phyloP scores from a whole-genome alignment of 2,113 vertebrate genomes.

The Casuarius casuarius region DNA sequence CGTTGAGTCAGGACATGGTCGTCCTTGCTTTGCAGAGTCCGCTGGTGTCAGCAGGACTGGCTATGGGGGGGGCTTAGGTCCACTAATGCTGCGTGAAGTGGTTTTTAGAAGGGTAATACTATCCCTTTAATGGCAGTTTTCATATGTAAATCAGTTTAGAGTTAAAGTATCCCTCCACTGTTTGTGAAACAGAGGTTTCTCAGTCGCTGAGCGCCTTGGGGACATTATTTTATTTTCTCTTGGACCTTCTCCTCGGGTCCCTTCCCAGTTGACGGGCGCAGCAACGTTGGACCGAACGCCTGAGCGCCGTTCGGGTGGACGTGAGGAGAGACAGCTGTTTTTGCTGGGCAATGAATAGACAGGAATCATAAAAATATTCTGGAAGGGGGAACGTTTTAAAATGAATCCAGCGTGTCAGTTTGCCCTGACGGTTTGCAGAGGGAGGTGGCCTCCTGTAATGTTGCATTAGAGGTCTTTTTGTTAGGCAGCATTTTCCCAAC shows the following conservation, averaged over 20 bases:
- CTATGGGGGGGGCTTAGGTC: not conserved
- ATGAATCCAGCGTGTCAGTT: not conserved
- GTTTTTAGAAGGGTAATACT: not conserved
- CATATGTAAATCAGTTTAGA: not conserved
- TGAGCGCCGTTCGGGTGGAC: not conserved
- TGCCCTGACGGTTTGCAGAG: not conserved
- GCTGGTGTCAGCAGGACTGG: not conserved
- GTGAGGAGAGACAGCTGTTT: not conserved
- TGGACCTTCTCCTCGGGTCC: not conserved
- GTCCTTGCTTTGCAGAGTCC: not conserved
- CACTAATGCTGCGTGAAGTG: not conserved
- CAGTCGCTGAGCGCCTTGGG: accelerated
- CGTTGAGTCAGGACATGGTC: not conserved
- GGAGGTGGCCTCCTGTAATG: not conserved
- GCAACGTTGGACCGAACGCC: not conserved
- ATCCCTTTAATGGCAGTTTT: not conserved
- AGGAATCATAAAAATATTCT: not conserved
- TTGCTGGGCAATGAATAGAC: not conserved
- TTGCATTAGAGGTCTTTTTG: not conserved
- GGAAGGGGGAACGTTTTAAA: not conserved
- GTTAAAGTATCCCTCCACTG: not conserved
- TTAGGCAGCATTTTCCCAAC: not conserved
- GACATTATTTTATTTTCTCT: not conserved
- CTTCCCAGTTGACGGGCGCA: not conserved
- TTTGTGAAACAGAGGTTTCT: not conserved